Evolutionary conservation across 2,797 vertebrate species (phyloP).

Genomic region (Ptychadena robeensis): DNA sequence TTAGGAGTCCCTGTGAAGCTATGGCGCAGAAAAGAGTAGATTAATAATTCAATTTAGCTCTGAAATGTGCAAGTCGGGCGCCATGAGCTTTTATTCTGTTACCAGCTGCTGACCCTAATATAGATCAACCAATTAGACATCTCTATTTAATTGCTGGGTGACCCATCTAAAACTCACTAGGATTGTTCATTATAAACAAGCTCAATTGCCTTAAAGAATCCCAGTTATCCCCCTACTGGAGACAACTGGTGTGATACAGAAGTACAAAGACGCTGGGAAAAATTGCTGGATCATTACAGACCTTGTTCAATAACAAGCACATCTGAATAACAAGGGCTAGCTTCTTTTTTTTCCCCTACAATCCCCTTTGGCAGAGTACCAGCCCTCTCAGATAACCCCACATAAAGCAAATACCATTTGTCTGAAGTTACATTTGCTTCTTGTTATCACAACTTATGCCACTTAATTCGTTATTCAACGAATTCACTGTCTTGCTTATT

Average conservation of each 20-base stretch:
- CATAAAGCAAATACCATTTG: conserved; percentile 78
- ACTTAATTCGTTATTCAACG: conserved; percentile 83
- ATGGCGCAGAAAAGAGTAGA: conserved; percentile 90
- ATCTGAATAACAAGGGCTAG: conserved; percentile 77
- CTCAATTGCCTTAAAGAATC: conserved; percentile 68
- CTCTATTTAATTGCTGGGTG: conserved; percentile 90
- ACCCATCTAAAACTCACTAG: conserved; percentile 76
- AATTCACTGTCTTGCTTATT: conserved; percentile 85
- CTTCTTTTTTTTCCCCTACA: conserved; percentile 63
- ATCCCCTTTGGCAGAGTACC: conserved; percentile 75
- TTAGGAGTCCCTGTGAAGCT: conserved; percentile 94
- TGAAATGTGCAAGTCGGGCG: conserved; percentile 81
- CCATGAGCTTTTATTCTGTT: conserved; percentile 76
- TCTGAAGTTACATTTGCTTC: conserved; percentile 83
- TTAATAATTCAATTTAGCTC: conserved; percentile 98
- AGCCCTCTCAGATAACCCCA: conserved; percentile 77
- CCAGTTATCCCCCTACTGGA: conserved; percentile 71
- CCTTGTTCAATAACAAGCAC: conserved; percentile 74
- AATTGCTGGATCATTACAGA: conserved; percentile 76
- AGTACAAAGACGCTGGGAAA: conserved; percentile 72
- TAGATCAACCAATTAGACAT: conserved; percentile 92
- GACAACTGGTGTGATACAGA: conserved; percentile 71
- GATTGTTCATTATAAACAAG: conserved; percentile 77
- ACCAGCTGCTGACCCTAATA: conserved; percentile 93
- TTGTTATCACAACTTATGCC: conserved; percentile 82